Conservation (phyloP, 1,140 invertebrate species). For the Maconellicoccus hirsutus region DNA sequence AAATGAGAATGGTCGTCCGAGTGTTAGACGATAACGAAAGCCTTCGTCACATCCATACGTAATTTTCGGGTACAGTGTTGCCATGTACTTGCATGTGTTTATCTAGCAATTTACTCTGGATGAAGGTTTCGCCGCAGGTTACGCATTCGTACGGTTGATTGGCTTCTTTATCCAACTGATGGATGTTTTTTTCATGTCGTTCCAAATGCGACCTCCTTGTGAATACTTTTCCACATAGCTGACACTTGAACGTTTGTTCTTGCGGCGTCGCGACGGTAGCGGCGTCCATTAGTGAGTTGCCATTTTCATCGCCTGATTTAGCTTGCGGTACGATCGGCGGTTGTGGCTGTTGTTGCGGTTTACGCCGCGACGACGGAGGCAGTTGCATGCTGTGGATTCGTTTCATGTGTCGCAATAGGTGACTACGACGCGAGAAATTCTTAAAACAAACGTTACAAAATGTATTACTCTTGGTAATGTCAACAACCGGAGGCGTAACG, state of each 20-base stretch:
- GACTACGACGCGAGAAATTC: slow-evolving; percentile 29
- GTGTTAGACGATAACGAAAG: background rate
- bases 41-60: slow-evolving; percentile 30
- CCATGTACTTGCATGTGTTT: slow-evolving; percentile 30
- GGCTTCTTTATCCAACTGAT: slow-evolving; percentile 23
- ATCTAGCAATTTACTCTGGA: slow-evolving; percentile 28
- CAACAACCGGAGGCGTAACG: background rate
- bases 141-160: slow-evolving; percentile 29
- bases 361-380: slow-evolving; percentile 23
- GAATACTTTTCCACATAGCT: slow-evolving; percentile 28
- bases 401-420: slow-evolving; percentile 30
- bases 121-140: slow-evolving; percentile 29
- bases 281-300: slow-evolving; percentile 22
- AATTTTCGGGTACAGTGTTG: slow-evolving; percentile 29
- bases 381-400: slow-evolving; percentile 27
- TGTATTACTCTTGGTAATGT: slow-evolving; percentile 25
- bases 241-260: slow-evolving; percentile 25
- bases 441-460: slow-evolving; percentile 29
- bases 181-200: slow-evolving; percentile 27
- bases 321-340: slow-evolving; percentile 7
- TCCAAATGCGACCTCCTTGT: slow-evolving; percentile 28
- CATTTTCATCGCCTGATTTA: slow-evolving; percentile 26
- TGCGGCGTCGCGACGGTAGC: background rate
- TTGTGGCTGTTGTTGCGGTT: background rate
- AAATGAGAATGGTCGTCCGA: background rate